These are phyloP conservation scores for Peromyscus polionotus DNA, from an alignment of 2,113 vertebrate genomes.

Conservation along the genomic window DNA sequence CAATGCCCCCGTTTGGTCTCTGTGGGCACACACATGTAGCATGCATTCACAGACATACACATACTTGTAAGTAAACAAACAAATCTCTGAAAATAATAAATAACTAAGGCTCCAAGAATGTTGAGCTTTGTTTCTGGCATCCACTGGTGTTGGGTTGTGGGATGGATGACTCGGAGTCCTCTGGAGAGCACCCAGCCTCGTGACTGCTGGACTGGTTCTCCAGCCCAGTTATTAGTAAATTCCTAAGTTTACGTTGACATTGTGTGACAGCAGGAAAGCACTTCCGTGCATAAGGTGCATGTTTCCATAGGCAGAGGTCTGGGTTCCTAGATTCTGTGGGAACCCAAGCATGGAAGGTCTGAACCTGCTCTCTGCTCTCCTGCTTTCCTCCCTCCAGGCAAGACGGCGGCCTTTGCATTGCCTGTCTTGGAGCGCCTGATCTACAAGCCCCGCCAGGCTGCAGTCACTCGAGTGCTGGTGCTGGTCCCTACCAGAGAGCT, in stretches of 20 bases:
- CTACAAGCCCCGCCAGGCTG: slow-evolving; percentile 95
- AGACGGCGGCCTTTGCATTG: slow-evolving; percentile 97
- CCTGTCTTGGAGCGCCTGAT: slow-evolving; percentile 97
- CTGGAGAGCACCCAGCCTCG: neutral
- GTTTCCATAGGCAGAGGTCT: neutral
- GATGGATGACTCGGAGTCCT: too few species aligned
- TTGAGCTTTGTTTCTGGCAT: neutral
- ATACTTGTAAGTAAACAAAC: neutral
- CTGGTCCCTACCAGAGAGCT: slow-evolving; percentile 97
- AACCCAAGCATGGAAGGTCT: neutral
- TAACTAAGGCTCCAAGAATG: neutral
- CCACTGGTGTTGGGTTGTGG: neutral
- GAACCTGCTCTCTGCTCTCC: neutral
- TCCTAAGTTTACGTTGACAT: neutral
- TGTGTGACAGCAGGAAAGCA: neutral
- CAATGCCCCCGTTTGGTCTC: neutral
- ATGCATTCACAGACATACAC: neutral
- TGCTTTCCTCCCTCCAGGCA: slow-evolving; percentile 87
- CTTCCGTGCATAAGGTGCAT: neutral
- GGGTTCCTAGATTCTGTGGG: neutral
- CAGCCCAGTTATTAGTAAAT: neutral
- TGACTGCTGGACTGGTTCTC: neutral
- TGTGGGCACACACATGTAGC: neutral
- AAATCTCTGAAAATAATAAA: neutral
- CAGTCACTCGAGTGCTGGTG: slow-evolving; percentile 94